Conservation (phyloP, 2,888 invertebrate genomes). For the Plusia festucae region DNA sequence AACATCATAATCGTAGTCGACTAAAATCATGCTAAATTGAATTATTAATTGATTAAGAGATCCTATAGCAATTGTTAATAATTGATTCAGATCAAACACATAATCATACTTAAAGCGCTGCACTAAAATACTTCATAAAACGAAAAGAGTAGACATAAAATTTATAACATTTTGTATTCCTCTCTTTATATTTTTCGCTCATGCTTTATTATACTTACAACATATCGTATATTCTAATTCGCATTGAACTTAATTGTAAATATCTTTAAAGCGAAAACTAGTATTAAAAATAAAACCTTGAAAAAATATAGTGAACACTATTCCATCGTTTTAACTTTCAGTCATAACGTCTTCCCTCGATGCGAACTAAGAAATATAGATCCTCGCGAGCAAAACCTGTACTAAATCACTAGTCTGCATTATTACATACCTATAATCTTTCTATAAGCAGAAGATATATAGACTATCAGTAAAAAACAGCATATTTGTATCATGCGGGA, state of each 20-base stretch:
- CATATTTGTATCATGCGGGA: too few species aligned
- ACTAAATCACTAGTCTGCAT: constrained; percentile 87
- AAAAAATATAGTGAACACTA: constrained; percentile 57
- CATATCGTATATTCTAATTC: not conserved
- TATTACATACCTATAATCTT: constrained; percentile 78
- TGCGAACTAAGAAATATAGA: constrained; percentile 88
- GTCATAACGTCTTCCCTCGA: constrained; percentile 87
- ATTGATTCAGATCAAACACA: too few species aligned
- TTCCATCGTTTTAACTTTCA: constrained; percentile 83
- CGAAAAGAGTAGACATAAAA: too few species aligned
- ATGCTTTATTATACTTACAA: not conserved
- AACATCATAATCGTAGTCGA: not conserved
- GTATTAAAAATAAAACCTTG: constrained; percentile 36
- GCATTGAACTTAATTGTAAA: not conserved
- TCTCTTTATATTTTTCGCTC: too few species aligned
- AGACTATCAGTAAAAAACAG: constrained; percentile 40
- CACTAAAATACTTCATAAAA: too few species aligned
- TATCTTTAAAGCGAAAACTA: constrained; percentile 10
- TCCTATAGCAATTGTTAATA: too few species aligned
- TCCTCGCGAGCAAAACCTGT: constrained; percentile 86
- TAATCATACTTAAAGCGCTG: too few species aligned
- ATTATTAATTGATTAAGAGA: too few species aligned
- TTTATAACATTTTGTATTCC: too few species aligned
- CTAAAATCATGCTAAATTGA: not conserved
- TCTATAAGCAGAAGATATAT: constrained; percentile 63